A percentile compares a stretch with the other conserved stretches of the same genome.
These are phyloP conservation scores for Andricus curvator DNA, from an alignment of 2,888 invertebrate species.

Conservation along the genomic window DNA sequence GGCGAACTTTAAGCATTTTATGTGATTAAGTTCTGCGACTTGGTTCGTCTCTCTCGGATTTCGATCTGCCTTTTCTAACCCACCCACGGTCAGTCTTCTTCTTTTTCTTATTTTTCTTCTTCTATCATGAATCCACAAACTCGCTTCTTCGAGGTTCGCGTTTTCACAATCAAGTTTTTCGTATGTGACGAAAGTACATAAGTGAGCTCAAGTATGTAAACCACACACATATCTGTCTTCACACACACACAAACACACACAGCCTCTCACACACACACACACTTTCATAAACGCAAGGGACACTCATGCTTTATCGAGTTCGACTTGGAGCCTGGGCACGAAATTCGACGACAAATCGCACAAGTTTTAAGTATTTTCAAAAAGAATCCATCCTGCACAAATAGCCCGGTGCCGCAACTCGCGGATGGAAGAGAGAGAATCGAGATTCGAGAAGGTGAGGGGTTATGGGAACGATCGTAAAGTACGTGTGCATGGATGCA, in stretches of 20 bases:
- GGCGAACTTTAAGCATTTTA: constrained; percentile 69
- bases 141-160: constrained; percentile 14
- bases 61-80: constrained; percentile 40
- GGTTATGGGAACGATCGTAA: constrained; percentile 64
- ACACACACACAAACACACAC: background rate
- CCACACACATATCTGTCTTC: background rate
- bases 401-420: constrained; percentile 56
- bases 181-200: constrained; percentile 27
- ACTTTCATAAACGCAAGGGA: constrained; percentile 49
- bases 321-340: constrained; percentile 56
- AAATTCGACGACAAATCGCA: constrained; percentile 67
- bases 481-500: constrained; percentile 72
- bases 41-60: constrained; percentile 46
- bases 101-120: constrained; percentile 34
- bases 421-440: constrained; percentile 9
- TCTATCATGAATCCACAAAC: constrained; percentile 42
- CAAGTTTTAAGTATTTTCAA: constrained; percentile 73
- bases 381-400: constrained; percentile 67
- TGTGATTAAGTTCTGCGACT: constrained; percentile 66
- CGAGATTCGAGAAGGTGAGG: constrained; percentile 43
- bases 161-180: constrained; percentile 36
- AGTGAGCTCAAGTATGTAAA: constrained; percentile 22
- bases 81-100: constrained; percentile 25
- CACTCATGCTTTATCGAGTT: constrained; percentile 61
- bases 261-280: too few species aligned